These are phyloP conservation scores for Encarsia formosa DNA, from an alignment of 2,888 invertebrate species.

Conservation along the genomic window DNA sequence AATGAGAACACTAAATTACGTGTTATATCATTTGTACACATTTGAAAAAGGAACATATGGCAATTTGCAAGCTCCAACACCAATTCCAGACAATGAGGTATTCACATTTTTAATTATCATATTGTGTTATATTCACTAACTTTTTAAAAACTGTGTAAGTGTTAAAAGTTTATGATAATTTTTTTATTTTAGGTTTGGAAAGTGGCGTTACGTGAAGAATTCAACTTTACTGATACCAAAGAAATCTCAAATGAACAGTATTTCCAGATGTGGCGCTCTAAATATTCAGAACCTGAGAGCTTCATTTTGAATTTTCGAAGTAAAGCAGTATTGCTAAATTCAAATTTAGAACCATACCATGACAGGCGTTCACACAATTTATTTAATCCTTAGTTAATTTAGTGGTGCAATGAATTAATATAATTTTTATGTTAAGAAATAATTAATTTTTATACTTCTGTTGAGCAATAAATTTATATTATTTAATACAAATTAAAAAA, in stretches of 20 bases:
- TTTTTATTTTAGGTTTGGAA: conserved; percentile 55
- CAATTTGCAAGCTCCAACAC: conserved; percentile 45
- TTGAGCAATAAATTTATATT: too few species aligned
- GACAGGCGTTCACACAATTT: background rate
- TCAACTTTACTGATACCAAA: conserved; percentile 39
- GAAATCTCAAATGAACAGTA: conserved; percentile 52
- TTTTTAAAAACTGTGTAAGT: too few species aligned
- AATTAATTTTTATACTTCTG: too few species aligned
- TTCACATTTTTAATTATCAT: too few species aligned
- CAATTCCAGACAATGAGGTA: conserved; percentile 51
- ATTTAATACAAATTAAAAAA: too few species aligned
- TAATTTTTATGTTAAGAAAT: background rate
- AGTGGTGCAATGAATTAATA: background rate
- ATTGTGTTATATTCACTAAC: too few species aligned
- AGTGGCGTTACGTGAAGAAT: conserved; percentile 50
- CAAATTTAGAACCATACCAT: background rate
- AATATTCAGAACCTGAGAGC: conserved; percentile 31
- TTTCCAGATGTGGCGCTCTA: conserved; percentile 53
- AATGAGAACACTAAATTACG: conserved; percentile 55
- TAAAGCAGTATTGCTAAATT: conserved; percentile 17
- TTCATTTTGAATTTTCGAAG: conserved; percentile 10
- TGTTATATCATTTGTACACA: conserved; percentile 55
- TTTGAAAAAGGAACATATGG: conserved; percentile 51
- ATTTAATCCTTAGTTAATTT: background rate
- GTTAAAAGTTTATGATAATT: too few species aligned